Evolutionary conservation across 92 coral and sea anemone species (phyloP).

Genomic region (Metridium senile): DNA sequence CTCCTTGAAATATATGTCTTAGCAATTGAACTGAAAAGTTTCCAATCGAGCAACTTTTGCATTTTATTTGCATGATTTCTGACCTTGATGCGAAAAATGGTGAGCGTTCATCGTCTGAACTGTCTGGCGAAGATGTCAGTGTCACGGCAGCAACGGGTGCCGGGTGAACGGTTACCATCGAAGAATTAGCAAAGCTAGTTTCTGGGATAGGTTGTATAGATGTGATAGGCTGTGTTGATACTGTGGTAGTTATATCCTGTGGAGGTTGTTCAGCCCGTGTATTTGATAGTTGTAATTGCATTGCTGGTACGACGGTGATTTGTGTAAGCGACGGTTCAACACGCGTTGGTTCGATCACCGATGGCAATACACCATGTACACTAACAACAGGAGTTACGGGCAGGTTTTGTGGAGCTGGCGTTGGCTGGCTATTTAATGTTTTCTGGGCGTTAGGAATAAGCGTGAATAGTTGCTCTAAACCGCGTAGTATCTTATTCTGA

Average conservation of each 20-base stretch:
- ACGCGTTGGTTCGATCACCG: constrained; percentile 70
- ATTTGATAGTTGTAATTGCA: constrained; percentile 17
- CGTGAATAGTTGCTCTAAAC: constrained; percentile 75
- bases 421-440: constrained; percentile 27
- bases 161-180: constrained; percentile 48
- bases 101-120: constrained; percentile 49
- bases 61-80: constrained; percentile 81
- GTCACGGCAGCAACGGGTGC: constrained; percentile 46
- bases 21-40: constrained; percentile 84
- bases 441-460: constrained; percentile 66
- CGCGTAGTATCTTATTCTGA: constrained; percentile 90
- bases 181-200: constrained; percentile 23
- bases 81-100: constrained; percentile 54
- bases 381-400: constrained; percentile 38
- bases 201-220: constrained; percentile 41
- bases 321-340: constrained; percentile 58
- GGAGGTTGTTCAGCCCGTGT: constrained; percentile 41
- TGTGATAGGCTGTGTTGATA: constrained; percentile 17
- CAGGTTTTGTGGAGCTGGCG: constrained; percentile 34
- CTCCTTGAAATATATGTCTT: constrained; percentile 65
- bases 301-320: constrained; percentile 45
- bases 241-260: constrained; percentile 18
- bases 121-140: constrained; percentile 43
- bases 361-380: constrained; percentile 41
- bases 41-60: constrained; percentile 89